Evolutionary conservation across 2,888 invertebrate species (phyloP), one percentile per base, ranked within the genome.

Genomic region (Caenorhabditis sp.): DNA sequence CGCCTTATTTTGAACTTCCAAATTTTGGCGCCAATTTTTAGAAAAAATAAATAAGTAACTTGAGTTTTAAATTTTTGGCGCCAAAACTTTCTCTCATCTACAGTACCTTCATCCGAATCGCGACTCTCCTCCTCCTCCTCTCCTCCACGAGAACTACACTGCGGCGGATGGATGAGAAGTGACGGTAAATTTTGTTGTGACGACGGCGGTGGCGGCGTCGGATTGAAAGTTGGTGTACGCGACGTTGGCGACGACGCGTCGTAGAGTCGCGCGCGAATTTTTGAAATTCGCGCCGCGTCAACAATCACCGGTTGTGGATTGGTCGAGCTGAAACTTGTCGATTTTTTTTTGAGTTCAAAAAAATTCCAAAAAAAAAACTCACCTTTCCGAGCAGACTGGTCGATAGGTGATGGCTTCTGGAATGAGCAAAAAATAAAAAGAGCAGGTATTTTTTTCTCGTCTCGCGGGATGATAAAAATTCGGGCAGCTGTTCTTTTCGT

Each of bases 171-270:
- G 19, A 66, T 58, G 1, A 71, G 17, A 0, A 71, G 50, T 3
- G 60, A 6, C 49, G 69, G 65, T 12, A 43, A 17, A 43, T 17
- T 43, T 43, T 43, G 43, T 17, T 58, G 63, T 37, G 64, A 51
- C n/a, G 72, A 66, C 12, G 69, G 71, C 2, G 71, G 71, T 24
- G 72, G 72, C n/a, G 71, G 71, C 19, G 72, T 67, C n/a, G 72
- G 60, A 23, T 27, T 67, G 58, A 72, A 72, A 12, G 60, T 36
- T 1, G 58, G 60, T 43, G 31, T 14, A n/a, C n/a, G n/a, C 62
- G 27, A 8, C 26, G 55, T 27, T 31, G 5, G 4, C 31, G 31
- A 31, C 31, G 31, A 31, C 31, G 31, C 10, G 17, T 59, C 55
- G 24, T 66, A 58, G 1, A 66, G 26, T 51, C 60, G 62, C 31